phyloP scores from a whole-genome alignment of 2,113 vertebrate genomes.

The Nothocercus nigrocapillus region DNA sequence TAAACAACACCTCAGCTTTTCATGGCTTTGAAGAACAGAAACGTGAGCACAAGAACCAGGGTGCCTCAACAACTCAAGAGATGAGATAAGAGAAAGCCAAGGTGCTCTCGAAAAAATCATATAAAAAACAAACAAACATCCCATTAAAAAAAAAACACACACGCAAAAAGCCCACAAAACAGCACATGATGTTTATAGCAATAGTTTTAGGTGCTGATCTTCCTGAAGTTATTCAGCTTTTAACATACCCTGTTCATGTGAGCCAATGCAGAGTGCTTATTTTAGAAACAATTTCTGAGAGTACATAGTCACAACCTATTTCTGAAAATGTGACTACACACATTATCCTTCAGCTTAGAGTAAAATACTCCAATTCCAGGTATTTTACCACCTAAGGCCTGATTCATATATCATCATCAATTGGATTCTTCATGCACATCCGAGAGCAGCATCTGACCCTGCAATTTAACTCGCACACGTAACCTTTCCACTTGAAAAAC shows the following conservation, averaged over 20 bases:
- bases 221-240: not conserved
- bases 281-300: not conserved
- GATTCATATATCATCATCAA: slow-evolving; percentile 31
- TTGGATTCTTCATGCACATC: slow-evolving; percentile 15
- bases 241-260: not conserved
- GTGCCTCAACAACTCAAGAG: not conserved
- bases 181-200: not conserved
- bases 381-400: not conserved
- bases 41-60: not conserved
- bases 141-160: too few species aligned
- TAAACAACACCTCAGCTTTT: not conserved
- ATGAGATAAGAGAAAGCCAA: not conserved
- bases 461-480: not conserved
- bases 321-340: not conserved
- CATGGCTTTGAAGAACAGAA: not conserved
- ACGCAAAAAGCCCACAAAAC: too few species aligned
- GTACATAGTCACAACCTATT: not conserved
- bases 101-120: not conserved
- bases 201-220: not conserved
- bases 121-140: too few species aligned
- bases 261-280: not conserved
- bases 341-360: not conserved
- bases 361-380: not conserved
- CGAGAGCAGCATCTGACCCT: not conserved
- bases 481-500: slow-evolving; percentile 19